Percentiles rank a stretch among this genome's conserved stretches.
Conservation (phyloP, 1,140 invertebrate species). For the Euwallacea fornicatus region DNA sequence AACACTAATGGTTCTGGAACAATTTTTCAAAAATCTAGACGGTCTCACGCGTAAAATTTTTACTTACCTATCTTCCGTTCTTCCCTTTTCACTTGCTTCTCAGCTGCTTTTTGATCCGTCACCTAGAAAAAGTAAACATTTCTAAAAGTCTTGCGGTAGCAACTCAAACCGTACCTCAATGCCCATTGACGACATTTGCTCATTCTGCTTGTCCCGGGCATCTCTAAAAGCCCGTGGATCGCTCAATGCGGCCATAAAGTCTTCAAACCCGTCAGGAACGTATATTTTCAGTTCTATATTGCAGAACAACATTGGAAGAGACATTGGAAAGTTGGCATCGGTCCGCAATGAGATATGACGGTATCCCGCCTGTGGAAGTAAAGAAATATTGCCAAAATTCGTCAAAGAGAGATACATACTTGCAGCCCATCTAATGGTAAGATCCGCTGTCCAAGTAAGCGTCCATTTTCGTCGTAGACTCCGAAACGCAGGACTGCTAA, state of each 20-base stretch:
- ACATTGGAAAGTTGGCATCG: constrained; percentile 99
- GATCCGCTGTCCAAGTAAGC: constrained; percentile 95
- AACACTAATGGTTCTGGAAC: constrained; percentile 72
- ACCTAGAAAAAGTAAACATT: constrained; percentile 41
- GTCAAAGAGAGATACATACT: constrained; percentile 51
- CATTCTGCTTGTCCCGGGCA: constrained; percentile 82
- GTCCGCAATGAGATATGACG: constrained; percentile 96
- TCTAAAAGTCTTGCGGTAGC: constrained; percentile 2
- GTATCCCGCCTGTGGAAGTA: constrained; percentile 73
- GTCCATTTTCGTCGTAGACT: constrained; percentile 98
- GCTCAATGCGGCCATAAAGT: constrained; percentile 96
- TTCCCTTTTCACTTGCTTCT: constrained; percentile 63
- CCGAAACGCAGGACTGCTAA: constrained; percentile 96
- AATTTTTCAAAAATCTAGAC: background rate
- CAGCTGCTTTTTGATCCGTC: constrained; percentile 47
- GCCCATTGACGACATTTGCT: constrained; percentile 92
- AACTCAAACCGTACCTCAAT: constrained; percentile 66
- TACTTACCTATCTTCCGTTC: constrained; percentile 68
- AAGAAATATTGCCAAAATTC: background rate
- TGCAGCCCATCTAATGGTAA: constrained; percentile 94
- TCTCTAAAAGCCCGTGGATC: constrained; percentile 93
- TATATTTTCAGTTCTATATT: constrained; percentile 99
- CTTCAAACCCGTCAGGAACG: constrained; percentile 98
- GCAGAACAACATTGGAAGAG: constrained; percentile 97
- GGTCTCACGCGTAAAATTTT: background rate